Base-by-base conservation (phyloP, 2,113 vertebrate genomes). In the Campylomormyrus tamandua region DNA sequence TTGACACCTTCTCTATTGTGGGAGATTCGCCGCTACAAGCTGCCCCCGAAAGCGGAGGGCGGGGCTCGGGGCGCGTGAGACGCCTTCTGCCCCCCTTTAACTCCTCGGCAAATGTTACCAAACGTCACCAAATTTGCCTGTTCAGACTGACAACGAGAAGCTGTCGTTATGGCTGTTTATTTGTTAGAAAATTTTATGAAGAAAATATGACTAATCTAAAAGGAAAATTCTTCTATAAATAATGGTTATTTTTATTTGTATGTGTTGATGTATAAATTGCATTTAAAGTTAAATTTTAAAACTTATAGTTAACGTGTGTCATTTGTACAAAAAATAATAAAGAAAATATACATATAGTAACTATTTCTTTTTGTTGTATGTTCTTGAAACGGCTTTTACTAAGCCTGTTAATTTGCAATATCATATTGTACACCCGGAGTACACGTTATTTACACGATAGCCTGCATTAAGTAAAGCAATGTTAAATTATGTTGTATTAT, bases 1-100 rank as follows among this genome's bases (percentile, higher is more conserved):
- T 97, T 97, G 97, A 97, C 97, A 97, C 94, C 94, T 94, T 94
- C 94, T 95, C 93, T 94, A 94, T 94, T 96, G 95, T 93, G 56
- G 92, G 94, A 95, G 93, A 87, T 92, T 96, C 95, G 94, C 95
- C 95, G 92, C 94, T 94, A 93, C 97, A 97, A 97, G 96, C 97
- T 97, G 97, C 97, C 96, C 94, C 95, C 92, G 90, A 92, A 94
- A 21, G 5, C 35, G 83, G 45, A 24, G 83, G 83, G 83, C 45
- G 83, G 83, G 83, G 83, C 45, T 17, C 13, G 39, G 77, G 35
- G 50, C 50, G 11, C 4, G 17, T 42, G 80, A 24, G 80, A 48
- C 45, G 80, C 19, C 39, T 48, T 4, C 19, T 48, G 45, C 17
- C 8, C 21, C 7, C 83, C 45, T 13, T 84, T 84, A 84, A 48